These are phyloP conservation scores for Cichlasoma orientale DNA, from an alignment of 2,797 vertebrate species.

Conservation along the genomic window DNA sequence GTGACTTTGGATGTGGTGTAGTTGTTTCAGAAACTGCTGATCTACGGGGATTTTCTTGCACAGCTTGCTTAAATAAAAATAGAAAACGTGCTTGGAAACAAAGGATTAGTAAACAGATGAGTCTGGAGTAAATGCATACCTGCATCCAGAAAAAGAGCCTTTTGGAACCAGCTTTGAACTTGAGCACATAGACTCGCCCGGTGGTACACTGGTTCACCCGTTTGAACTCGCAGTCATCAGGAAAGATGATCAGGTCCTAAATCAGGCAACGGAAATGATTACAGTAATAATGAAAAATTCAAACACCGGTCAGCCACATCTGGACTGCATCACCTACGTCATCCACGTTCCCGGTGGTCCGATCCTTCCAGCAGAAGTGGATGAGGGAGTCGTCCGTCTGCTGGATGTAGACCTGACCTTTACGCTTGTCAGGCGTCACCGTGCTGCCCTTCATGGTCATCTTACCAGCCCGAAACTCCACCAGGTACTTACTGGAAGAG, in stretches of 20 bases:
- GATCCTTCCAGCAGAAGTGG: slow-evolving; percentile 98
- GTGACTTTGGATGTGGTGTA: no score
- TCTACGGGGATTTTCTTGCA: no score
- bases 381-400: slow-evolving; percentile 97
- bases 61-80: not conserved
- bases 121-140: slow-evolving; percentile 72
- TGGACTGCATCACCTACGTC: slow-evolving; percentile 83
- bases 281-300: not conserved
- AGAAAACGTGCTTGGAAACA: not conserved
- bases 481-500: slow-evolving; percentile 94
- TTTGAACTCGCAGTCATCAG: slow-evolving; percentile 98
- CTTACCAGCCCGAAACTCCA: slow-evolving; percentile 96
- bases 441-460: slow-evolving; percentile 96
- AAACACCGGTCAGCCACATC: not conserved
- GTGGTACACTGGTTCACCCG: slow-evolving; percentile 94
- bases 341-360: slow-evolving; percentile 91
- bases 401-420: slow-evolving; percentile 96
- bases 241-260: slow-evolving; percentile 97
- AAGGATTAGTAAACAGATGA: not conserved
- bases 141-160: slow-evolving; percentile 99
- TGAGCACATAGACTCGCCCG: slow-evolving; percentile 94
- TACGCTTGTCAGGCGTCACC: slow-evolving; percentile 95
- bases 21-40: no score
- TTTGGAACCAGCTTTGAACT: slow-evolving; percentile 97
- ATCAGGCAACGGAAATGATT: not conserved